These are phyloP conservation scores for Fopius arisanus DNA, from an alignment of 1,140 invertebrate genomes.

Conservation along the genomic window DNA sequence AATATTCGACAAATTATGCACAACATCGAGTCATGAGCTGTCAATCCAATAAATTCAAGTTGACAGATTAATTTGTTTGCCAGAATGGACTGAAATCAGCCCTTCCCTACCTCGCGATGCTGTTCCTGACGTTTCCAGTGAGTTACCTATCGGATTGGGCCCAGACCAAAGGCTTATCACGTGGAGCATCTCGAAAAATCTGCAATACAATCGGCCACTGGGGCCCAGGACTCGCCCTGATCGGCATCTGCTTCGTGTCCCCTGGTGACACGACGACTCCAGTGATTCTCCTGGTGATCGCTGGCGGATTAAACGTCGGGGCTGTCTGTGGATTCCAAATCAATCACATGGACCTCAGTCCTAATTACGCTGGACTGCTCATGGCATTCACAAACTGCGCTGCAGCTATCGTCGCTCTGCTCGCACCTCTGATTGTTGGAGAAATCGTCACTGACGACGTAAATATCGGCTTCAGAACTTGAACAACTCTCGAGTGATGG, in stretches of 20 bases:
- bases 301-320: constrained; percentile 70
- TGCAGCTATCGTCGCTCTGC: constrained; percentile 65
- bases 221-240: constrained; percentile 60
- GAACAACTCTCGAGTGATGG: not conserved
- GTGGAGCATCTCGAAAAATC: constrained; percentile 69
- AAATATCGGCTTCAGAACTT: not conserved
- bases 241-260: constrained; percentile 49
- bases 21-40: no score
- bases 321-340: constrained; percentile 65
- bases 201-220: constrained; percentile 71
- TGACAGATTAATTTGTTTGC: not conserved
- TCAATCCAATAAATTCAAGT: no score
- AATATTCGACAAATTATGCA: no score
- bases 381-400: constrained; percentile 75
- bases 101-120: constrained; percentile 81
- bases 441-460: constrained; percentile 50
- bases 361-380: constrained; percentile 70
- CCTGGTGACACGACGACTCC: constrained; percentile 42
- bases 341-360: constrained; percentile 75
- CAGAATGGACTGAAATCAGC: constrained; percentile 81
- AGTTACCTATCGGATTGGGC: constrained; percentile 72
- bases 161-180: constrained; percentile 65
- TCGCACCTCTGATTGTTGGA: constrained; percentile 63
- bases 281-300: constrained; percentile 63
- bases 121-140: constrained; percentile 73